Base-by-base conservation (phyloP, 2,113 vertebrate species). In the Amblyopsis rosae region DNA sequence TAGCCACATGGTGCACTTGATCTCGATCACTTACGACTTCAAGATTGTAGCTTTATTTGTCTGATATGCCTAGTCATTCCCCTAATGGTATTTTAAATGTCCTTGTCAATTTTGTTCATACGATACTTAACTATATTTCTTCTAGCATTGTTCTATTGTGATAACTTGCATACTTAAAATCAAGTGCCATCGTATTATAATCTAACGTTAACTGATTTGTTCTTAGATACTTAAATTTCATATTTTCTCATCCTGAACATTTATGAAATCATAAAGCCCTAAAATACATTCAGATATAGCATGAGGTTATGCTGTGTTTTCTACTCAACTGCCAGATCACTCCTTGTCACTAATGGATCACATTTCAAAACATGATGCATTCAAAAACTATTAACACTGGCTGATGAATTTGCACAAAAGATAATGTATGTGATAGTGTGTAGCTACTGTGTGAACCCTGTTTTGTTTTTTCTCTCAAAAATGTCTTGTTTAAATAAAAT, bases 361-460 rank as follows among this genome's bases (percentile, higher is more conserved):
- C 62, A 48, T 49, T 53, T n/a, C 68, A 59, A 66, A 68, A 65
- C 47, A 47, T 51, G 58, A 47, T 50, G 61, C 13, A 26, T 62
- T 56, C 58, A 73, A 61, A 80, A 63, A 51, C 60, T 13, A 50
- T 75, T 62, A 58, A 51, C 80, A 69, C 80, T 80, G 87, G 72
- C 76, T 3, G 58, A 59, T 62, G 6, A 56, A 73, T 90, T 90
- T 91, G 87, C 82, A 91, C 87, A 26, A 26, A 26, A 26, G 1
- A 26, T 79, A 49, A 66, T 85, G 78, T 85, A 68, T 88, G 80
- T 90, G 75, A 74, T 71, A 73, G 51, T 65, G 63, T 82, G 75
- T 79, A 57, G 80, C 71, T 26, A 26, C 26, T 77, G 67, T 84
- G 72, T 82, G 77, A 13, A 67, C 69, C 73, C 58, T 82, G 67